Conservation (phyloP, 1,140 invertebrate species). For the Streblospio benedicti region DNA sequence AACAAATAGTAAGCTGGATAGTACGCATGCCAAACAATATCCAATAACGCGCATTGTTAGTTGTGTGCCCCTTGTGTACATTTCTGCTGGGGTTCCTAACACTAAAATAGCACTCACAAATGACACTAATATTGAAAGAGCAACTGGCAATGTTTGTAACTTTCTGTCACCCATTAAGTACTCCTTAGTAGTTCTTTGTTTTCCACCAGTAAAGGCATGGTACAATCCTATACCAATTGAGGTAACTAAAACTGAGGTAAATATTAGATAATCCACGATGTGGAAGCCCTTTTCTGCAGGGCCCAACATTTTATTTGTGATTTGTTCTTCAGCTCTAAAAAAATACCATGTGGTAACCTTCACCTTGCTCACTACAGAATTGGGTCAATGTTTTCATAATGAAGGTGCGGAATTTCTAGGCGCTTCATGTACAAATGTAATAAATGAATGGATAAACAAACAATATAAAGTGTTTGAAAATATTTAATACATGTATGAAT, state of each 20-base stretch:
- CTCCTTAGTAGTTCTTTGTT: conserved; percentile 18
- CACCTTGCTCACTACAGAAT: too few relatives aligned
- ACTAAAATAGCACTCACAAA: conserved; percentile 17
- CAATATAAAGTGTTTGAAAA: too few relatives aligned
- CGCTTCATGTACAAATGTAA: too few relatives aligned
- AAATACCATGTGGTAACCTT: too few relatives aligned
- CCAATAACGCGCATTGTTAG: conserved; percentile 12
- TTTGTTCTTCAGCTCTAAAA: too few relatives aligned
- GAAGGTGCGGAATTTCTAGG: too few relatives aligned
- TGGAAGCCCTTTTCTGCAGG: conserved; percentile 12
- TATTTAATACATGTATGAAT: too few relatives aligned
- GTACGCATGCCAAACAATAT: conserved; percentile 13
- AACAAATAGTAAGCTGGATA: conserved; percentile 16
- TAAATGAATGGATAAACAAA: too few relatives aligned
- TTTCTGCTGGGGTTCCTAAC: conserved; percentile 18
- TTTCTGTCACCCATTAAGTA: conserved; percentile 13
- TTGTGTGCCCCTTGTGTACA: conserved; percentile 19
- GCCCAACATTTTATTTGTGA: too few relatives aligned
- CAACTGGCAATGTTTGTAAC: conserved; percentile 17
- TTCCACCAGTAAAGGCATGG: conserved; percentile 16
- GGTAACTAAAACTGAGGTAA: conserved; percentile 1
- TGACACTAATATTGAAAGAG: conserved; percentile 19
- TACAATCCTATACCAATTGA: conserved; percentile 16
- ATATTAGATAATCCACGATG: conserved; percentile 12
- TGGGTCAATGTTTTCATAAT: too few relatives aligned